Percentiles rank a stretch among this genome's conserved stretches.
These are phyloP conservation scores for Agonopterix subpropinquella DNA, from an alignment of 2,888 invertebrate species.

Conservation along the genomic window DNA sequence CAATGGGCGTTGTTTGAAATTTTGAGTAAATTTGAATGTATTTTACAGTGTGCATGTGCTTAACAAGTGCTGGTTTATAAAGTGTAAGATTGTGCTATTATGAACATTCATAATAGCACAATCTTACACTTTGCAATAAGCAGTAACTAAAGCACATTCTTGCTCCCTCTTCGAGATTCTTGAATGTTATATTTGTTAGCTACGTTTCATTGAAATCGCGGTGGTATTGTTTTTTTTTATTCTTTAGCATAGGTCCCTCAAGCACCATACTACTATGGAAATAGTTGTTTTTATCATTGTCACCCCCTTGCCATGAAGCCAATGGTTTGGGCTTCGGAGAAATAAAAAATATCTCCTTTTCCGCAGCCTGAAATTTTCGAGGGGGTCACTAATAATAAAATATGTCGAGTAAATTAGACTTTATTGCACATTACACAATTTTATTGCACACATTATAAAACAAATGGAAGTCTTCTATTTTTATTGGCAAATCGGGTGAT, in stretches of 20 bases:
- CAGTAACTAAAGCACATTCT: constrained; percentile 6
- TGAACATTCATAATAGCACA: constrained; percentile 8
- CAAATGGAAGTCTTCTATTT: too few relatives aligned
- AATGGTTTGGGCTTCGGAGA: constrained; percentile 4
- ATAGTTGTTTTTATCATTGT: not conserved
- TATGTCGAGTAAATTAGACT: not conserved
- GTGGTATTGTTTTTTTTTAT: constrained; percentile 4
- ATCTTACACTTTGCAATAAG: constrained; percentile 10
- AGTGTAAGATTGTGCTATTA: too few relatives aligned
- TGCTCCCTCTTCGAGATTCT: constrained; percentile 14
- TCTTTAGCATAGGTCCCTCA: constrained; percentile 9
- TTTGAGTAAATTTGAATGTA: not conserved
- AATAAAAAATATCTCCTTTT: constrained; percentile 10
- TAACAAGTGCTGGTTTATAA: constrained; percentile 10
- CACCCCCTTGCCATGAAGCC: constrained; percentile 8
- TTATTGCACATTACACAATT: too few relatives aligned
- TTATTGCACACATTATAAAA: too few relatives aligned
- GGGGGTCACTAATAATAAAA: too few relatives aligned
- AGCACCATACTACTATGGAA: not conserved
- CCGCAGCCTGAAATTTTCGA: too few relatives aligned
- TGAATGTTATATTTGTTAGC: constrained; percentile 10
- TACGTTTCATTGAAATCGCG: constrained; percentile 13
- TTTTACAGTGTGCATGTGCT: constrained; percentile 5
- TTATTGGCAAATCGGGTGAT: too few relatives aligned
- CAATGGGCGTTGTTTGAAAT: not conserved